Percentiles rank a stretch among this genome's conserved stretches.
phyloP scores from a whole-genome alignment of 2,113 vertebrate genomes.

The Charadrius vociferus region DNA sequence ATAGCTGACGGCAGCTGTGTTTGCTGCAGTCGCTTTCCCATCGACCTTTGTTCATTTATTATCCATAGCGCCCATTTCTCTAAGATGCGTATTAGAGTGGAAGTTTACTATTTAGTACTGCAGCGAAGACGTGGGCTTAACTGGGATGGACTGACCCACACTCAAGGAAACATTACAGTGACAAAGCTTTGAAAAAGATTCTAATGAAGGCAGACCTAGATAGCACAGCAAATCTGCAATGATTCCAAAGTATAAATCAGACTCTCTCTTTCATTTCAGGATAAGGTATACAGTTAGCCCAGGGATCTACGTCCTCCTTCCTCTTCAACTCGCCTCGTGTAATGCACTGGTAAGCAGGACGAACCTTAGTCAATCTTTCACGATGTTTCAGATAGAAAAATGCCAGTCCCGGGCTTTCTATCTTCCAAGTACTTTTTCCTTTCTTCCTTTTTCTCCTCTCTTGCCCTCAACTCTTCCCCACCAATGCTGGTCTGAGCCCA shows the following conservation, averaged over 20 bases:
- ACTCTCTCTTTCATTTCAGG: background rate
- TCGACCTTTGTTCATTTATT: background rate
- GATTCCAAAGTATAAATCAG: fast-evolving
- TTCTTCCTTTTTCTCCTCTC: background rate
- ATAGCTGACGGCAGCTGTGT: background rate
- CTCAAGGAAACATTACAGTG: background rate
- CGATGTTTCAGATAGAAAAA: background rate
- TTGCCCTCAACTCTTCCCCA: background rate
- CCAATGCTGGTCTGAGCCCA: no score
- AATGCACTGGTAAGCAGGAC: background rate
- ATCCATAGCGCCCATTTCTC: background rate
- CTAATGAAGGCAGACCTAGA: background rate
- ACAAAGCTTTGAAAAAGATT: background rate
- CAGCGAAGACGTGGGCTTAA: background rate
- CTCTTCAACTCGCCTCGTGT: background rate
- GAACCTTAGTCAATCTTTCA: background rate
- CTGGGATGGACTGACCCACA: background rate
- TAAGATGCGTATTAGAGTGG: background rate
- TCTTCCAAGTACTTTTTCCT: background rate
- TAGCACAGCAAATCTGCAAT: background rate
- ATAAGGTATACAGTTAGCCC: background rate
- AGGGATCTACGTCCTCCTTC: background rate
- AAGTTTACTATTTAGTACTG: background rate
- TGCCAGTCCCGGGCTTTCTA: background rate
- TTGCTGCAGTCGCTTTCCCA: background rate